Base-by-base conservation (phyloP, 2,888 invertebrate species). In the Amphiduros pacificus region DNA sequence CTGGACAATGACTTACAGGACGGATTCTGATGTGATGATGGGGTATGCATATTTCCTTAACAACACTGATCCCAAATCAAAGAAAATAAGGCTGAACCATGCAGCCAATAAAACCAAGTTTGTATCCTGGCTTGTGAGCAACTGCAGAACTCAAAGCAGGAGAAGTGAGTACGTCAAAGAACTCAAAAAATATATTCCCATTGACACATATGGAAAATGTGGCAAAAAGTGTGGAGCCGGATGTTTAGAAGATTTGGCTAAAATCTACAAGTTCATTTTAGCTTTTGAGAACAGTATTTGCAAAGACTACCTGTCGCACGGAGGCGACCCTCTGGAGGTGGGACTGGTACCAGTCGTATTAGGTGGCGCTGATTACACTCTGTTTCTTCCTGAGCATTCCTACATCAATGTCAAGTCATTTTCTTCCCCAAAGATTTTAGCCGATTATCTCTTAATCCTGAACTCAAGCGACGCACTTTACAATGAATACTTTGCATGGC, bases 401-500 rank as follows among this genome's bases (percentile, higher is more conserved):
- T 96, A 91, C 84, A 91, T 97, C 62, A 96, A 97, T 83, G 93
- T 97, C 24, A 96, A 96, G 79, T 94, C 97, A 82, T 97, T 96
- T 80, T 88, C 89, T 31, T 89, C 91, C 27, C 91, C 96, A 0
- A 89, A 90, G 74, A 91, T 92, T 72, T 85, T 97, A 66, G 96
- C 96, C 31, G 88, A 88, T 31, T 95, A 95, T 83, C 86, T 97
- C 59, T 88, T 89, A 66, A 87, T 90, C 55, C 86, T 97, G 61
- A 94, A 95, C 80, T 87, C 88, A 68, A 91, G 97, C 81, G 93
- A 94, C 78, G 88, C 89, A 49, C 86, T 93, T 1, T 97, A 96
- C 83, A 96, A 96, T 83, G 91, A 93, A 28, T 97, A 97, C 82
- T 95, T 96, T 20, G 48, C 27, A 20, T 63, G 63, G 63, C n/a